These are phyloP conservation scores for Patella caerulea DNA, from an alignment of 2,888 invertebrate genomes.

Conservation along the genomic window DNA sequence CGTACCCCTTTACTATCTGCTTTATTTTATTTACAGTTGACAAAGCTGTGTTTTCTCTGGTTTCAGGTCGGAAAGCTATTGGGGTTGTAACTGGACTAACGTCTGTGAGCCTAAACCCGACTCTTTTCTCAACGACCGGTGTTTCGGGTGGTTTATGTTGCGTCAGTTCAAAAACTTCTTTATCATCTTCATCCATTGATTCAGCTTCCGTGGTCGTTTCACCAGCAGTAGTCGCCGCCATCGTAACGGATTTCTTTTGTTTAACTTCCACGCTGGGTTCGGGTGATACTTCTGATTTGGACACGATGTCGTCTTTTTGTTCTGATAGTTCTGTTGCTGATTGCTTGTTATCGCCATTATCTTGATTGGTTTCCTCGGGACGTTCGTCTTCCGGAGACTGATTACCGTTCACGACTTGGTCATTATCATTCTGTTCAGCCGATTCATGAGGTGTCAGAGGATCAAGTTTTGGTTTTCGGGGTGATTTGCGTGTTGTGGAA, in stretches of 20 bases:
- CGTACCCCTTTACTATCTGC: slow-evolving; percentile 53
- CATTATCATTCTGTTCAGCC: not conserved
- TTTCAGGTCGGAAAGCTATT: slow-evolving; percentile 50
- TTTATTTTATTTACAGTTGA: slow-evolving; percentile 47
- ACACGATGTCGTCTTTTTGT: not conserved
- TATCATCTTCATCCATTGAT: slow-evolving; percentile 27
- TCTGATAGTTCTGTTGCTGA: not conserved
- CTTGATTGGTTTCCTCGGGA: not conserved
- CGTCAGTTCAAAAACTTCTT: slow-evolving; percentile 37
- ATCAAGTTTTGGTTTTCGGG: not conserved
- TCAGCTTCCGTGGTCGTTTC: not conserved
- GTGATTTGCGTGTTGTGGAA: not conserved
- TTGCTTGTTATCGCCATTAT: not conserved
- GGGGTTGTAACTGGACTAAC: slow-evolving; percentile 61
- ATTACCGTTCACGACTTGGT: slow-evolving; percentile 3
- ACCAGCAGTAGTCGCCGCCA: not conserved
- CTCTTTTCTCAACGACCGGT: slow-evolving; percentile 28
- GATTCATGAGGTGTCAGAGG: not conserved
- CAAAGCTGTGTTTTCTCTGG: slow-evolving; percentile 51
- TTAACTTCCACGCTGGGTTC: not conserved
- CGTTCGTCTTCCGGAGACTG: slow-evolving; percentile 18
- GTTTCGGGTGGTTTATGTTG: slow-evolving; percentile 30
- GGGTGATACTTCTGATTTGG: not conserved
- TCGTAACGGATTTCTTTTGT: not conserved
- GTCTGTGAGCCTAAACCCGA: slow-evolving; percentile 44